Conservation (phyloP, 2,113 vertebrate species). For the Ictalurus punctatus region DNA sequence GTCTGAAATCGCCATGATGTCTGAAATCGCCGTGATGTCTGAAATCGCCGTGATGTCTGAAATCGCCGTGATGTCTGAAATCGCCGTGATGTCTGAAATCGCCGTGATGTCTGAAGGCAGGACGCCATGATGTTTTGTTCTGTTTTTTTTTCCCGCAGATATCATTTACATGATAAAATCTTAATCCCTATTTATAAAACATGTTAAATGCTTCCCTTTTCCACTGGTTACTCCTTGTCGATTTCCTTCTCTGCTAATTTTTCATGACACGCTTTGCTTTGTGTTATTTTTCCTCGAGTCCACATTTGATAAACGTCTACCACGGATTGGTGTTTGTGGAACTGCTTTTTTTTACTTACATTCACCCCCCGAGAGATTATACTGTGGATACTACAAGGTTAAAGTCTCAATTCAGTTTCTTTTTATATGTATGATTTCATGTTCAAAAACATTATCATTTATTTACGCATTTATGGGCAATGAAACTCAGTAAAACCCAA, state of each 20-base stretch:
- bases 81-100: too few relatives aligned
- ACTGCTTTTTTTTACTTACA: background rate
- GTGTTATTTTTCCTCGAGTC: background rate
- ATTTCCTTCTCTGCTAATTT: background rate
- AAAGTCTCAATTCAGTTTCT: background rate
- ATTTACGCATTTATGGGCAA: too few relatives aligned
- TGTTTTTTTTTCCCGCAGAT: too few relatives aligned
- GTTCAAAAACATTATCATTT: too few relatives aligned
- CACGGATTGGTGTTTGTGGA: background rate
- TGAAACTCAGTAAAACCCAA: background rate
- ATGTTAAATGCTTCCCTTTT: background rate
- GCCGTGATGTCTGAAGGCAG: too few relatives aligned
- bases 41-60: too few relatives aligned
- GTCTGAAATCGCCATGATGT: too few relatives aligned
- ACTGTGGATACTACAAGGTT: background rate
- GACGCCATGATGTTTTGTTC: too few relatives aligned
- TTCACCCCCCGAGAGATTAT: background rate
- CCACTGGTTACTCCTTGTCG: background rate
- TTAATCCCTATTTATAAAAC: too few relatives aligned
- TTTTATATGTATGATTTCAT: background rate
- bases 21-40: too few relatives aligned
- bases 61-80: too few relatives aligned
- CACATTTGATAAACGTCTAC: constrained; percentile 26
- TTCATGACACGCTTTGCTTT: background rate
- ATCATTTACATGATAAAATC: background rate